These are phyloP conservation scores for Aphidius gifuensis DNA, from an alignment of 1,140 invertebrate species.

Conservation along the genomic window DNA sequence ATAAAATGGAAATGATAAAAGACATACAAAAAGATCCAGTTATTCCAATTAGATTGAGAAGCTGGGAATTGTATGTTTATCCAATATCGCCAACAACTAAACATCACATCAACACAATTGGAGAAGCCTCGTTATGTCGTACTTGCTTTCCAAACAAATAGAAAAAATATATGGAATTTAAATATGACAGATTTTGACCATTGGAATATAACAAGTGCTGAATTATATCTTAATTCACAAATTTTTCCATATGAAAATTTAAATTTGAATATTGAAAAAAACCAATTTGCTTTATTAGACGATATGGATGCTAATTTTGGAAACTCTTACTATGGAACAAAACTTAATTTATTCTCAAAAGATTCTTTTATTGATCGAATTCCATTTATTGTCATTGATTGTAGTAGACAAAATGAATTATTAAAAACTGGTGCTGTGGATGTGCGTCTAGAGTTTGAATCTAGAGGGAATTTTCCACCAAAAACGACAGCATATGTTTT, in stretches of 20 bases:
- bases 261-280: conserved; percentile 25
- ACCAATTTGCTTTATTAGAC: conserved; percentile 26
- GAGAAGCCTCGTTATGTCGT: conserved; percentile 27
- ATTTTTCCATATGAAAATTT: no score
- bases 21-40: conserved; percentile 23
- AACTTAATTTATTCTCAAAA: conserved; percentile 19
- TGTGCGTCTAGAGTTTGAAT: conserved; percentile 36
- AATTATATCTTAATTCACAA: conserved; percentile 31
- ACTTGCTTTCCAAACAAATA: conserved; percentile 26
- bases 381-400: conserved; percentile 36
- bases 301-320: conserved; percentile 31
- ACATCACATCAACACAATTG: no score
- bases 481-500: conserved; percentile 38
- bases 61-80: conserved; percentile 5
- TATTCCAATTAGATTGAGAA: conserved; percentile 10
- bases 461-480: conserved; percentile 24
- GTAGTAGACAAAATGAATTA: conserved; percentile 36
- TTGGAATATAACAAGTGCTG: conserved; percentile 21
- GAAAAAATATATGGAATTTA: conserved; percentile 9
- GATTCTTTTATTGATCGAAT: conserved; percentile 22
- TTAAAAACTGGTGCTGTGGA: conserved; percentile 37
- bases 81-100: no score
- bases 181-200: conserved; percentile 22
- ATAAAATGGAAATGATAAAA: not conserved
- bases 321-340: conserved; percentile 32